A percentile compares a stretch with the other conserved stretches of the same genome.
phyloP scores from a whole-genome alignment of 1,140 invertebrate species.

The Drosophila mayri region DNA sequence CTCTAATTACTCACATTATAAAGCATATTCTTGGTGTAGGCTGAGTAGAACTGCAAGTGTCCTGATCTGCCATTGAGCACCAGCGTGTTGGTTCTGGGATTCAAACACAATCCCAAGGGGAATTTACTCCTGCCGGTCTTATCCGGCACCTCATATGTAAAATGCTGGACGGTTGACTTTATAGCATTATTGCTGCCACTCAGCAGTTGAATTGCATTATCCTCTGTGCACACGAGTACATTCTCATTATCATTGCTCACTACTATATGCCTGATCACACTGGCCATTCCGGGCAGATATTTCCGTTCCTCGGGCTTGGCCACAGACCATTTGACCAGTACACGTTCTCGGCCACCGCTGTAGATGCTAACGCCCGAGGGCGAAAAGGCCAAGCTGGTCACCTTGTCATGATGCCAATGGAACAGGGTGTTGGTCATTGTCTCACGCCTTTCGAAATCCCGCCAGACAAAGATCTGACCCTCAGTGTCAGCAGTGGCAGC shows the following conservation, averaged over 20 bases:
- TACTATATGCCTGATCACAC: slow-evolving; percentile 89
- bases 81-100: slow-evolving; percentile 89
- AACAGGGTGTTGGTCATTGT: slow-evolving; percentile 81
- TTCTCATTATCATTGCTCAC: slow-evolving; percentile 88
- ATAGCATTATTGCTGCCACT: slow-evolving; percentile 87
- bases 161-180: slow-evolving; percentile 88
- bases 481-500: slow-evolving; percentile 90
- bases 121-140: slow-evolving; percentile 85
- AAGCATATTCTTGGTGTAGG: slow-evolving; percentile 88
- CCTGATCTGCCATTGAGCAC: slow-evolving; percentile 92
- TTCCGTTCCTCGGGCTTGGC: slow-evolving; percentile 85
- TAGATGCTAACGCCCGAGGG: slow-evolving; percentile 89
- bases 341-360: slow-evolving; percentile 92
- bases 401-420: slow-evolving; percentile 93
- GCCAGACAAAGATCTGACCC: slow-evolving; percentile 90
- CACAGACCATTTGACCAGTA: slow-evolving; percentile 92
- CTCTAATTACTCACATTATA: slow-evolving; percentile 88
- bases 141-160: slow-evolving; percentile 87
- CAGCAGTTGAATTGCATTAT: slow-evolving; percentile 92
- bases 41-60: slow-evolving; percentile 92
- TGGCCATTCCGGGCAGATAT: slow-evolving; percentile 91
- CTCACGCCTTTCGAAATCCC: slow-evolving; percentile 81
- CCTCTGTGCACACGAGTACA: slow-evolving; percentile 89
- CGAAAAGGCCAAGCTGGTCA: slow-evolving; percentile 90
- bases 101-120: slow-evolving; percentile 88